Conservation (phyloP, 2,113 vertebrate genomes). For the Orientallactaga bullata region DNA sequence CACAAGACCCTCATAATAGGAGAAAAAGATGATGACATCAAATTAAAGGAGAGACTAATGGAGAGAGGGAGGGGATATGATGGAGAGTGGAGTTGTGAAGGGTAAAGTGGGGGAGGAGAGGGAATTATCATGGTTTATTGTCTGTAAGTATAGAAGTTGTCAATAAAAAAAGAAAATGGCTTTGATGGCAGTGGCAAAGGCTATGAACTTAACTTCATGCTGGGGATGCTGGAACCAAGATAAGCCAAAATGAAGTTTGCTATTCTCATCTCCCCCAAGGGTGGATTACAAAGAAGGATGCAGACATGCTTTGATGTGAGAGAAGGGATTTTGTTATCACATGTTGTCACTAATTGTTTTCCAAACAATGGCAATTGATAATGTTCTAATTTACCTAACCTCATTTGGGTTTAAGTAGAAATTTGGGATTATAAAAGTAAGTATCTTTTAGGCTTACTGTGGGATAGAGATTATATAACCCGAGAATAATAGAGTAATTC, state of each 20-base stretch:
- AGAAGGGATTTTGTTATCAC: neutral
- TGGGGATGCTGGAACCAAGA: neutral
- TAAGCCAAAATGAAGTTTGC: neutral
- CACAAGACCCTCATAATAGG: too few relatives aligned
- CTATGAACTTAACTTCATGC: neutral
- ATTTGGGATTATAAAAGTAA: neutral
- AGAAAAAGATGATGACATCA: too few relatives aligned
- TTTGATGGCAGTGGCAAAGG: neutral
- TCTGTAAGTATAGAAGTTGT: too few relatives aligned
- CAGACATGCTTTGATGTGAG: neutral
- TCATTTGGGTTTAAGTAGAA: neutral
- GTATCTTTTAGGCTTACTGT: neutral
- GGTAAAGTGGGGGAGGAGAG: too few relatives aligned
- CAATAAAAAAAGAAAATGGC: neutral
- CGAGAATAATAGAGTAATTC: neutral
- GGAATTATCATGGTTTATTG: too few relatives aligned
- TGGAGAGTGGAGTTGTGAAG: too few relatives aligned
- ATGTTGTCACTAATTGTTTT: accelerated
- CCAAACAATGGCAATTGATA: neutral
- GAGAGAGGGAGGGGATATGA: too few relatives aligned
- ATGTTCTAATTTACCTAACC: neutral
- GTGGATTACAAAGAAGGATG: neutral
- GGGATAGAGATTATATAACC: too few relatives aligned
- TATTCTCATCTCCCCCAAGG: too few relatives aligned
- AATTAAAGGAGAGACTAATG: too few relatives aligned